Conservation (phyloP, 2,888 invertebrate species). For the Mamestra brassicae region DNA sequence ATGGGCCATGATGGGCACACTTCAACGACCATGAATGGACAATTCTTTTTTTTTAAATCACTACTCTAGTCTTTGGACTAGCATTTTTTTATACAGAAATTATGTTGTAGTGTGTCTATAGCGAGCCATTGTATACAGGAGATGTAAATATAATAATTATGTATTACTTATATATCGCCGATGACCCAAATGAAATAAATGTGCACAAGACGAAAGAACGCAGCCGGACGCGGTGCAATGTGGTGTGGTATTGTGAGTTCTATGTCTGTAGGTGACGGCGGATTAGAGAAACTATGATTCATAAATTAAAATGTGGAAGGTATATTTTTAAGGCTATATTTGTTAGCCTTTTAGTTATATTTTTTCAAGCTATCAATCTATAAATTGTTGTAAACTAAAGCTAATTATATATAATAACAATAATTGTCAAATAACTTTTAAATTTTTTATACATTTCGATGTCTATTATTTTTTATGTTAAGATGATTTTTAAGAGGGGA, state of each 20-base stretch:
- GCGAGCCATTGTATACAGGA: slow-evolving; percentile 30
- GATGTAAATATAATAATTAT: slow-evolving; percentile 63
- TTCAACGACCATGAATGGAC: background rate
- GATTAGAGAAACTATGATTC: background rate
- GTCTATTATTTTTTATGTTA: background rate
- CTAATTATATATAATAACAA: no score
- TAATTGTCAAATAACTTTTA: no score
- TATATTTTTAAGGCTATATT: background rate
- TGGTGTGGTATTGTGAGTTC: slow-evolving; percentile 69
- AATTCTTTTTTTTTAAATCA: background rate
- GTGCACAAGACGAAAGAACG: slow-evolving; percentile 84
- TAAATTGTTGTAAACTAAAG: background rate
- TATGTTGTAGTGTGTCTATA: background rate
- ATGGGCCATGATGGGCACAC: slow-evolving; percentile 16
- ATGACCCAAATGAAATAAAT: slow-evolving; percentile 79
- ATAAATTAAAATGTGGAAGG: background rate
- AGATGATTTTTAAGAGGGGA: background rate
- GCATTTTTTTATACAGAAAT: background rate
- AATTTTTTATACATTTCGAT: no score
- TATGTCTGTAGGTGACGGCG: slow-evolving; percentile 11
- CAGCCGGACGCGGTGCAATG: slow-evolving; percentile 51
- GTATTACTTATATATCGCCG: slow-evolving; percentile 73
- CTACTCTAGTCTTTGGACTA: background rate
- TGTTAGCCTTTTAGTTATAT: background rate
- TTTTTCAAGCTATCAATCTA: background rate